Base-by-base conservation (phyloP, 2,888 invertebrate genomes). In the Laothoe populi region DNA sequence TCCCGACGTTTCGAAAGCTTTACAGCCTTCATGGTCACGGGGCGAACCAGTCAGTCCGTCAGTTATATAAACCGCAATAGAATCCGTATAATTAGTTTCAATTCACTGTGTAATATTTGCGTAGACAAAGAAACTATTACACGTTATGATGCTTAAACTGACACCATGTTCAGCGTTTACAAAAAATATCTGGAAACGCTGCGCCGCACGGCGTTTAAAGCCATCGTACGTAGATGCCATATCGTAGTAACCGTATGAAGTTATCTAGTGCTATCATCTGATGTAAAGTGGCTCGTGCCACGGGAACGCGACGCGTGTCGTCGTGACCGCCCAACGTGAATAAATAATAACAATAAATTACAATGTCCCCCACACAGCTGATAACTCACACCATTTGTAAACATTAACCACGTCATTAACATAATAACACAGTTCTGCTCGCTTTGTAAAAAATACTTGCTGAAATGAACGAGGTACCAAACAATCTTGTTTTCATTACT, bases 281-380 rank as follows among this genome's bases (percentile, higher is more conserved):
- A 72, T 72, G 71, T 69, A 66, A 73, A 79, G 72, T 70, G 78
- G 75, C 80, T 78, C 79, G 80, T 79, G 83, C 72, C 75, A 60
- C 60, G 16, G 35, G 57, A 68, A 59, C 57, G 64, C 65, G 73
- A 71, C 86, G 80, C 81, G 82, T 82, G 85, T 75, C 75, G 67
- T 68, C 70, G 74, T 72, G 76, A 77, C 76, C 77, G 72, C 70
- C 69, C 68, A 75, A 79, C 73, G 67, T 78, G 75, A 82, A 84
- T 82, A 79, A 81, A 82, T 81, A 83, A 82, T 79, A 82, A 81
- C 75, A 75, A 75, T 72, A 74, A 77, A 75, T 68, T 69, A 77
- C 69, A 67, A 63, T 63, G 71, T 68, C 68, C 69, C 65, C 71
- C 70, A 67, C 71, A 73, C 76, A 75, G 70, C 71, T 78, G 75